A percentile compares a stretch with the other conserved stretches of the same genome.
phyloP scores from a whole-genome alignment of 2,797 vertebrate species.

The Mormyrops boulengeri region DNA sequence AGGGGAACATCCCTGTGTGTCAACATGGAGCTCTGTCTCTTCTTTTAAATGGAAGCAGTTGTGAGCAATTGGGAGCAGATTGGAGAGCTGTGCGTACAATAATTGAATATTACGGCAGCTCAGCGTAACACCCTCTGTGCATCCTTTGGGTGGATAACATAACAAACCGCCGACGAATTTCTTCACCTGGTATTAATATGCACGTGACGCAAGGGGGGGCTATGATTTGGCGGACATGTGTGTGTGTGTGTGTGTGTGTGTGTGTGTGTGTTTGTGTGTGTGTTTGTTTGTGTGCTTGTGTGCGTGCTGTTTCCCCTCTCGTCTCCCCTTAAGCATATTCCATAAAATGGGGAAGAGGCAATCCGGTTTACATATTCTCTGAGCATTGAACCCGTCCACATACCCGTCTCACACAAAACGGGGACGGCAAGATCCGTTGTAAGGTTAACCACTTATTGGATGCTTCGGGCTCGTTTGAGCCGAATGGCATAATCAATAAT shows the following conservation, averaged over 20 bases:
- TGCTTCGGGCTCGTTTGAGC: slow-evolving; percentile 63
- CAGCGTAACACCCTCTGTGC: slow-evolving; percentile 25
- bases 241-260: slow-evolving; percentile 20
- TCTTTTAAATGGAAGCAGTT: slow-evolving; percentile 73
- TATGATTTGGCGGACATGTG: slow-evolving; percentile 13
- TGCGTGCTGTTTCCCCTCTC: not conserved
- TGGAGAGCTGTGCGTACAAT: slow-evolving; percentile 64
- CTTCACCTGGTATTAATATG: not conserved
- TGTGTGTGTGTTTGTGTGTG: not conserved
- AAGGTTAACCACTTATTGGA: slow-evolving; percentile 61
- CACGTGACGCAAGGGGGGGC: not conserved
- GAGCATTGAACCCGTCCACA: slow-evolving; percentile 28
- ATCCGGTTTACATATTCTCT: slow-evolving; percentile 23
- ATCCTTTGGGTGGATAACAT: slow-evolving; percentile 20
- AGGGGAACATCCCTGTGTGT: slow-evolving; percentile 52
- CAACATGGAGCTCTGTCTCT: slow-evolving; percentile 53
- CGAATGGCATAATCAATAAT: slow-evolving; percentile 71
- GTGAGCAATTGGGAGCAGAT: slow-evolving; percentile 67
- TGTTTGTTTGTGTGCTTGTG: not conserved
- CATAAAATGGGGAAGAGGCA: not conserved
- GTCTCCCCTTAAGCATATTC: not conserved
- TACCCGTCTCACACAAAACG: slow-evolving; percentile 20
- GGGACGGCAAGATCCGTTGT: slow-evolving; percentile 48
- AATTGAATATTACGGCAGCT: slow-evolving; percentile 74
- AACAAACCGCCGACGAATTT: not conserved